Base-by-base conservation (phyloP, 1,140 invertebrate genomes). In the Psilanteris sp. region DNA sequence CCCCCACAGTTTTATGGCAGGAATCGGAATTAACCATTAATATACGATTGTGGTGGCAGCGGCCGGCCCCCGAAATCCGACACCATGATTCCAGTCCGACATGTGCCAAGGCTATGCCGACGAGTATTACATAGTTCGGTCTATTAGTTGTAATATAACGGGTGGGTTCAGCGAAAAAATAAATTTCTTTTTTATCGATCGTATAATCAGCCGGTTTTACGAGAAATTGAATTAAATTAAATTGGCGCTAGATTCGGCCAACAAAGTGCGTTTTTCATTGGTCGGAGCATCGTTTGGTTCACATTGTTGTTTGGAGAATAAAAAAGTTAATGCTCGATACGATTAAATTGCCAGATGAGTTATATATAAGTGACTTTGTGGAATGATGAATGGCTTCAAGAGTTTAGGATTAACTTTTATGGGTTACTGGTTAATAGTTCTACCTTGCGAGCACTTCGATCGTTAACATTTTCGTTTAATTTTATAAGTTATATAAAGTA, bases 1-100 rank as follows among this genome's bases (percentile, higher is more conserved):
- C 13, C 22, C 34, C 24, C 16, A 36, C 18, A 39, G 27, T 67
- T 79, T 79, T 81, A 82, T 70, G 48, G 66, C 71, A 44, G 59
- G 64, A 55, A 73, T 61, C 68, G 52, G 80, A 82, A 83, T 83
- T 81, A 83, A 80, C 80, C 76, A 83, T 83, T 81, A 82, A 82
- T 71, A 64, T 74, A 77, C 43, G 78, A 81, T 79, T 73, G 78
- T 61, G 59, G 78, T 72, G 73, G 55, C 43, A 54, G 43, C 54
- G 48, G 43, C 50, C 54, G 46, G 61, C 72, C 70, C 54, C 27
- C 77, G 81, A 83, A 82, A 82, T 81, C 76, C 73, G 81, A 83
- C 79, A 82, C 81, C 78, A 67, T 48, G 73, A 77, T 79, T 73
- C 66, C 24, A 57, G 27, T 72, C 74, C 66, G 43, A 48, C 62